Evolutionary conservation across 2,888 invertebrate species (phyloP).

Genomic region (Schizotus pectinicornis): DNA sequence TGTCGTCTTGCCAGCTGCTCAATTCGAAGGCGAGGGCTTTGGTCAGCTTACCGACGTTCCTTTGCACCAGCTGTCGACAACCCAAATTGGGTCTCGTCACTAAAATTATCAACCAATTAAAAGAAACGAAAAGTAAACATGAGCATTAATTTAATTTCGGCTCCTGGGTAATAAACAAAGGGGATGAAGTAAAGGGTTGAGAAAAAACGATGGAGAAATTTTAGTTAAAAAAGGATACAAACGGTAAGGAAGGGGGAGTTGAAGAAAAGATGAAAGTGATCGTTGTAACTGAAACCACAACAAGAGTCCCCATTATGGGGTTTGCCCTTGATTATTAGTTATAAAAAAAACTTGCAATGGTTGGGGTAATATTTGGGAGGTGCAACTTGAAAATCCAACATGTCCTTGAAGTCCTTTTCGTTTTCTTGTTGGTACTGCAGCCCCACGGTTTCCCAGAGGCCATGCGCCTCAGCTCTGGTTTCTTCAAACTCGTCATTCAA

Average conservation of each 20-base stretch:
- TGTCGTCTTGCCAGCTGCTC: conserved; percentile 74
- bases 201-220: no score
- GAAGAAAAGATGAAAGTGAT: no score
- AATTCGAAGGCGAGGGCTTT: conserved; percentile 75
- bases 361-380: conserved; percentile 76
- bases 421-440: conserved; percentile 84
- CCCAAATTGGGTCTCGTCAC: conserved; percentile 85
- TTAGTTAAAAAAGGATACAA: no score
- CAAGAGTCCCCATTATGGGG: no score
- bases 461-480: conserved; percentile 67
- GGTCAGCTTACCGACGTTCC: conserved; percentile 76
- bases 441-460: conserved; percentile 77
- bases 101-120: conserved; percentile 40
- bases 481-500: conserved; percentile 82
- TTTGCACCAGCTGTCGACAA: conserved; percentile 79
- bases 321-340: neutral
- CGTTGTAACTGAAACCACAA: no score
- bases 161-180: neutral
- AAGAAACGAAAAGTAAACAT: neutral
- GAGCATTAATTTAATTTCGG: neutral
- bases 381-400: conserved; percentile 75
- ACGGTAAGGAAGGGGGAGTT: no score
- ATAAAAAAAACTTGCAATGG: conserved; percentile 56
- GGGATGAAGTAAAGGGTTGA: no score
- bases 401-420: conserved; percentile 84